Percentiles rank a stretch among this genome's conserved stretches.
These are phyloP conservation scores for Saccostrea glomerata DNA, from an alignment of 1,140 invertebrate genomes.

Conservation along the genomic window DNA sequence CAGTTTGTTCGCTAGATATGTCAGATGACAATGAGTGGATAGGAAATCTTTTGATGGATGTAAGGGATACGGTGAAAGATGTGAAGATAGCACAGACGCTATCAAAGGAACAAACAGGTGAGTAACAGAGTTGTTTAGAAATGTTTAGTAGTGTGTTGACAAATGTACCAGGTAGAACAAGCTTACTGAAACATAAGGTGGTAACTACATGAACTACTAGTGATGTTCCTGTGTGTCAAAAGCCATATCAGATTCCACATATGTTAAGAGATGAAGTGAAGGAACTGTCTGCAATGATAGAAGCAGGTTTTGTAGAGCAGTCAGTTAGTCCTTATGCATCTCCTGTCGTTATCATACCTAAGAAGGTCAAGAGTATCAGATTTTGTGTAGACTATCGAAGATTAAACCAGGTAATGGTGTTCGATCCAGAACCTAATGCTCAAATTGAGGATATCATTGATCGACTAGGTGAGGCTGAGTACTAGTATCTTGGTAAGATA, in stretches of 20 bases:
- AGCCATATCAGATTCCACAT: conserved; percentile 37
- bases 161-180: neutral
- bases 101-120: neutral
- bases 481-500: conserved; percentile 79
- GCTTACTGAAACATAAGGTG: neutral
- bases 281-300: conserved; percentile 74
- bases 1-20: neutral
- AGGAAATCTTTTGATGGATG: neutral
- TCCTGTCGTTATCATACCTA: conserved; percentile 78
- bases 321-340: conserved; percentile 69
- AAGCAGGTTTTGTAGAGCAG: conserved; percentile 74
- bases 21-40: neutral
- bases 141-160: neutral
- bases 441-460: conserved; percentile 27
- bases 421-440: conserved; percentile 79
- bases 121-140: neutral
- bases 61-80: neutral
- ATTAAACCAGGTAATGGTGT: conserved; percentile 78
- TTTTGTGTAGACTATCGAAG: conserved; percentile 80
- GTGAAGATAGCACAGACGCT: neutral
- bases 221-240: conserved; percentile 12
- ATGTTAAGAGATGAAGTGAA: conserved; percentile 72
- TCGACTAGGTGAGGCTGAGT: conserved; percentile 54
- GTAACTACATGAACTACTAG: neutral
- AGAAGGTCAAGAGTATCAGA: conserved; percentile 79